Percentiles rank a stretch among this genome's conserved stretches.
Evolutionary conservation across 30 jellyfish, hydroid and myxozoan genomes (phyloP).

Genomic region (Morbakka virulenta): DNA sequence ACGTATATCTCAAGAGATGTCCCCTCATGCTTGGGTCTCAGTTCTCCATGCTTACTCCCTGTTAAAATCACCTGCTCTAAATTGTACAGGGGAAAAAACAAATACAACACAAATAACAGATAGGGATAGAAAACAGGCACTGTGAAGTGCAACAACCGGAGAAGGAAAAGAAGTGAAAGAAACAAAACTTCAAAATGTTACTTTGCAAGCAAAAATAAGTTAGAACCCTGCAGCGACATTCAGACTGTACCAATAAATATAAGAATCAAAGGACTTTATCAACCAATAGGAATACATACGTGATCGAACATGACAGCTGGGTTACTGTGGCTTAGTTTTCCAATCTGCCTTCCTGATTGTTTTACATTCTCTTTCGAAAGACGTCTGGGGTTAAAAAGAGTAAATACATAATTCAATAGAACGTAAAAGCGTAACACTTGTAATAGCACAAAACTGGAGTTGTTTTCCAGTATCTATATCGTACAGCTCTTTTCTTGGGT

Average conservation of each 20-base stretch:
- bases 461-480: not conserved
- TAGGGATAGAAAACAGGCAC: not conserved
- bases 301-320: constrained; percentile 91
- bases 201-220: not conserved
- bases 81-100: too few relatives aligned
- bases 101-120: too few relatives aligned
- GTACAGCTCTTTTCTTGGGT: not conserved
- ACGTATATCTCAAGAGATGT: too few relatives aligned
- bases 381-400: constrained; percentile 53
- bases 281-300: constrained; percentile 28
- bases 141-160: not conserved
- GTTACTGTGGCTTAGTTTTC: constrained; percentile 91
- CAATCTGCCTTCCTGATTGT: constrained; percentile 97
- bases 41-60: too few relatives aligned
- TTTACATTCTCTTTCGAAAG: constrained; percentile 88
- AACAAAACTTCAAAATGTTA: not conserved
- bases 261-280: not conserved
- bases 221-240: too few relatives aligned
- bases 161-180: not conserved
- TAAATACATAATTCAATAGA: too few relatives aligned
- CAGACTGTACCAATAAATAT: not conserved
- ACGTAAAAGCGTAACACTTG: too few relatives aligned
- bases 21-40: too few relatives aligned
- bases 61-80: too few relatives aligned
- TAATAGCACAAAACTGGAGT: not conserved